Percentiles rank a stretch among this genome's conserved stretches.
These are phyloP conservation scores for Trichonephila clavata DNA, from an alignment of 1,140 invertebrate species.

Conservation along the genomic window DNA sequence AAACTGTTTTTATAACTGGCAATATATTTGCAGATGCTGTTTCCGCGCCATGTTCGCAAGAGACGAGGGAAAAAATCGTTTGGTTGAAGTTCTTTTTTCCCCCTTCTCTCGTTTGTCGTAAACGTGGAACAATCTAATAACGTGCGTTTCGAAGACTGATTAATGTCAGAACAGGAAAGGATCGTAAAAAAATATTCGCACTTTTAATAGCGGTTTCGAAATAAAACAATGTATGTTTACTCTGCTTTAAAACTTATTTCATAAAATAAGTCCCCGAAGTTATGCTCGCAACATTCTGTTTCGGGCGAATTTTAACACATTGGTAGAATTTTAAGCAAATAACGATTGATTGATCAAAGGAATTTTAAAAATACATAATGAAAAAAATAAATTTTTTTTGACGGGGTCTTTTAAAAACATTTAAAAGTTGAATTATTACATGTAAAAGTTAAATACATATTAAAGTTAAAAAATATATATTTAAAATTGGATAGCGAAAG, in stretches of 20 bases:
- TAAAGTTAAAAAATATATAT: no score
- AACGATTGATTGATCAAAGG: neutral
- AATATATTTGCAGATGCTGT: constrained; percentile 26
- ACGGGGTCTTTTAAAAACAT: neutral
- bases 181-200: constrained; percentile 32
- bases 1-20: constrained; percentile 48
- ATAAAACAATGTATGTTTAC: constrained; percentile 18
- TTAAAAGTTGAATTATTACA: neutral
- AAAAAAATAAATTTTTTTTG: neutral
- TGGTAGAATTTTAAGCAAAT: constrained; percentile 32
- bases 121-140: constrained; percentile 49
- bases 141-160: constrained; percentile 29
- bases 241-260: neutral
- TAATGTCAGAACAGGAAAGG: constrained; percentile 14
- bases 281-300: neutral
- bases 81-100: neutral
- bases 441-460: neutral
- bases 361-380: neutral
- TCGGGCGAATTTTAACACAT: constrained; percentile 5
- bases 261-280: neutral
- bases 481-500: no score
- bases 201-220: constrained; percentile 41
- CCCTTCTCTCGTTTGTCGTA: neutral
- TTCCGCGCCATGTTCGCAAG: neutral
- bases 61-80: neutral